These are phyloP conservation scores for Chrysomela aeneicollis DNA, from an alignment of 2,888 invertebrate species.

Conservation along the genomic window DNA sequence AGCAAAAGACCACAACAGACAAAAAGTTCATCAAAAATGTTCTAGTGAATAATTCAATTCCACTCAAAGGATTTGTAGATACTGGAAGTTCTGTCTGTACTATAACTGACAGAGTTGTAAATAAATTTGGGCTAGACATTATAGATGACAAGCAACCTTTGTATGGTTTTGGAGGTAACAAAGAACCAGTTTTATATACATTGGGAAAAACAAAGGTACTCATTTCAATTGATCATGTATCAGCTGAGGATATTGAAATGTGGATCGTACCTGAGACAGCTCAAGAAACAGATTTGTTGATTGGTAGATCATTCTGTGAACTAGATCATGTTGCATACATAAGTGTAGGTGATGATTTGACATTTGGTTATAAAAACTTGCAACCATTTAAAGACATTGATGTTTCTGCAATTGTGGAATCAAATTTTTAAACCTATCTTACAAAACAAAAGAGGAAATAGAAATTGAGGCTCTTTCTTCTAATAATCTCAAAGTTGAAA, in stretches of 20 bases:
- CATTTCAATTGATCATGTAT: conserved; percentile 31
- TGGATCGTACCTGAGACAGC: conserved; percentile 43
- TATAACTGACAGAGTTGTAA: conserved; percentile 33
- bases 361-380: conserved; percentile 6
- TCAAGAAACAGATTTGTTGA: conserved; percentile 40
- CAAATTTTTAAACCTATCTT: too few relatives aligned
- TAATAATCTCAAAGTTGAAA: too few relatives aligned
- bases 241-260: conserved; percentile 32
- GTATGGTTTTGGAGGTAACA: conserved; percentile 3
- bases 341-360: not conserved
- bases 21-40: conserved; percentile 9
- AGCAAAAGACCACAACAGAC: not conserved
- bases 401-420: not conserved
- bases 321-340: conserved; percentile 26
- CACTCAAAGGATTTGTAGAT: conserved; percentile 30
- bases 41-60: conserved; percentile 1
- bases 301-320: conserved; percentile 41
- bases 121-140: not conserved
- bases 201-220: not conserved
- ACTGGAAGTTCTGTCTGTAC: too few relatives aligned
- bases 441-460: too few relatives aligned
- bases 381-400: conserved; percentile 13
- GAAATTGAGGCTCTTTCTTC: too few relatives aligned
- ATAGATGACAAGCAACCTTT: conserved; percentile 10
- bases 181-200: not conserved